Conservation (phyloP, 2,888 invertebrate species). For the Acrobasis consociella region DNA sequence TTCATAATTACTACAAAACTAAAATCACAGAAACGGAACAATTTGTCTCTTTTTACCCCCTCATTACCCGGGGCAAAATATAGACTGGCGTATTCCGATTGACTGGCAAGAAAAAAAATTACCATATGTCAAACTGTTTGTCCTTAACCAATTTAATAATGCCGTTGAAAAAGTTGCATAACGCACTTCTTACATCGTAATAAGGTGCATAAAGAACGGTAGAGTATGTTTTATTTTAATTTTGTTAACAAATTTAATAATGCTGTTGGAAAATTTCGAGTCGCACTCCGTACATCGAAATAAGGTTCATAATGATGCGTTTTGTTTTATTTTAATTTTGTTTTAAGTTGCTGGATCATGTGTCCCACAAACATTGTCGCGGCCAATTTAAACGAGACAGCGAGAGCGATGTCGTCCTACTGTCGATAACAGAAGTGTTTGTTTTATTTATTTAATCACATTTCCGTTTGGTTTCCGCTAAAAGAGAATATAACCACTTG, state of each 20-base stretch:
- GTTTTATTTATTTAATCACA: neutral
- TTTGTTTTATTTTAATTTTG: conserved; percentile 3
- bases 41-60: conserved; percentile 37
- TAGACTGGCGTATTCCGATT: conserved; percentile 52
- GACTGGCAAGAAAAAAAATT: conserved; percentile 53
- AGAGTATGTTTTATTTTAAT: conserved; percentile 3
- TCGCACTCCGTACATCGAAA: neutral
- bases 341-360: conserved; percentile 39
- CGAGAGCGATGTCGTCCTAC: conserved; percentile 43
- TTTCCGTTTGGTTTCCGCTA: no score
- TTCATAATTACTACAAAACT: conserved; percentile 13
- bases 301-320: conserved; percentile 39
- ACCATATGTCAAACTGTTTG: conserved; percentile 68
- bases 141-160: conserved; percentile 29
- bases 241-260: conserved; percentile 21
- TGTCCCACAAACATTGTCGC: conserved; percentile 54
- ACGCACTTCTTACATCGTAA: neutral
- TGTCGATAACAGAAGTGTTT: conserved; percentile 18
- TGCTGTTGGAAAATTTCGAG: conserved; percentile 10
- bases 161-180: conserved; percentile 7
- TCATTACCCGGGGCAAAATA: conserved; percentile 58
- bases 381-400: conserved; percentile 69
- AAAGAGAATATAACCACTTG: no score
- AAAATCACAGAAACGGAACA: conserved; percentile 21
- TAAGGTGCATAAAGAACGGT: conserved; percentile 39